Evolutionary conservation across 2,113 vertebrate species (phyloP).

Genomic region (Petaurus breviceps): DNA sequence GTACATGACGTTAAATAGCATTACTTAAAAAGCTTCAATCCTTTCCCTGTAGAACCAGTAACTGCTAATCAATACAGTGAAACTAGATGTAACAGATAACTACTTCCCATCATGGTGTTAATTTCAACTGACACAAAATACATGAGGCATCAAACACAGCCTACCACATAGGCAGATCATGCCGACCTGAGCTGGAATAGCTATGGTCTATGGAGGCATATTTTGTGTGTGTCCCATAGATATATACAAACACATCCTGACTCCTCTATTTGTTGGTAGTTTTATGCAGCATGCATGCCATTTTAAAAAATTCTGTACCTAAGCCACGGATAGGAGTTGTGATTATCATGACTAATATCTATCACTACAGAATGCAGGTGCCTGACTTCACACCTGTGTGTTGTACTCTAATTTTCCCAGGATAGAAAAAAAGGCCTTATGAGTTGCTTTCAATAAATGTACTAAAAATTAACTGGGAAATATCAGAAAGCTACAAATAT

Average conservation of each 20-base stretch:
- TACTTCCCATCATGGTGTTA: constrained; percentile 34
- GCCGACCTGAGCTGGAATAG: background rate
- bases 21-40: background rate
- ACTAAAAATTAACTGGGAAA: constrained; percentile 4
- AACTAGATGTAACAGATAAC: background rate
- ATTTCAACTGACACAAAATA: background rate
- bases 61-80: constrained; percentile 20
- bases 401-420: constrained; percentile 9
- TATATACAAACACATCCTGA: background rate
- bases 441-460: background rate
- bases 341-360: background rate
- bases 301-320: background rate
- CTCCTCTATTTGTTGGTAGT: background rate
- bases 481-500: constrained; percentile 31
- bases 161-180: background rate
- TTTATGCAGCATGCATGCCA: background rate
- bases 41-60: constrained; percentile 37
- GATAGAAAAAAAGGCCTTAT: constrained; percentile 19
- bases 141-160: background rate
- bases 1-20: background rate
- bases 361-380: constrained; percentile 29
- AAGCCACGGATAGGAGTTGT: constrained; percentile 41
- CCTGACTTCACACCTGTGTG: constrained; percentile 43
- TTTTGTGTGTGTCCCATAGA: background rate
- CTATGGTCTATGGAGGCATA: background rate